Conservation (phyloP, 2,797 vertebrate genomes). For the Trachurus trachurus region DNA sequence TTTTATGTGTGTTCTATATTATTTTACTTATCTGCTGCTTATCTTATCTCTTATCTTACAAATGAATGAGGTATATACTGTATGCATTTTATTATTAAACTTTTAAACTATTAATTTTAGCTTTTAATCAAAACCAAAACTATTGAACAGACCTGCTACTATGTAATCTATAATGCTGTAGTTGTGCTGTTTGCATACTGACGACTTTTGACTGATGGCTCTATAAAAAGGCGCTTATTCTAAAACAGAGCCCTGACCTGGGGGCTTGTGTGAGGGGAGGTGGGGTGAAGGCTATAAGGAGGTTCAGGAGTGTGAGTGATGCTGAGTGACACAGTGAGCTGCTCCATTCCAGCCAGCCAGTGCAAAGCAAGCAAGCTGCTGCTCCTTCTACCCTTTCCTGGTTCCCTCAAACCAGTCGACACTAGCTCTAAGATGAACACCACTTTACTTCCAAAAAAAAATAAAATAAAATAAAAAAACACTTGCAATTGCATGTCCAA, state of each 20-base stretch:
- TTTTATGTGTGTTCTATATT: no score
- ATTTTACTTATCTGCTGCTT: no score
- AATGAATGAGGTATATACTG: neutral
- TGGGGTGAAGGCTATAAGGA: constrained; percentile 26
- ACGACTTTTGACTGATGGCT: constrained; percentile 23
- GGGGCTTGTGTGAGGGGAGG: constrained; percentile 55
- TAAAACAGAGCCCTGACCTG: constrained; percentile 74
- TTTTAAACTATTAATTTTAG: neutral
- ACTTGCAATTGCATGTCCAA: constrained; percentile 6
- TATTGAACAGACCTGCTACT: neutral
- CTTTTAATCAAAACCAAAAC: neutral
- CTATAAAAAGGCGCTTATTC: constrained; percentile 24
- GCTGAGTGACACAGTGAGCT: constrained; percentile 72
- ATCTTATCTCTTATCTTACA: neutral
- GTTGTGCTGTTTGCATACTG: constrained; percentile 13
- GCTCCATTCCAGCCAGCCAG: constrained; percentile 83
- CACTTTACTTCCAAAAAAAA: constrained; percentile 15
- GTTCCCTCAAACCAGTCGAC: constrained; percentile 23
- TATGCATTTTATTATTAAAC: neutral
- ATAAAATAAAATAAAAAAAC: neutral
- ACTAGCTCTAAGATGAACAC: constrained; percentile 31
- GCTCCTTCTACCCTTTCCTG: constrained; percentile 32
- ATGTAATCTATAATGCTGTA: constrained; percentile 3
- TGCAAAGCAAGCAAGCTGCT: constrained; percentile 86
- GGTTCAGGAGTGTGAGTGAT: constrained; percentile 76